These are phyloP conservation scores for Zaprionus tsacasi DNA, from an alignment of 1,140 invertebrate species.

Conservation along the genomic window DNA sequence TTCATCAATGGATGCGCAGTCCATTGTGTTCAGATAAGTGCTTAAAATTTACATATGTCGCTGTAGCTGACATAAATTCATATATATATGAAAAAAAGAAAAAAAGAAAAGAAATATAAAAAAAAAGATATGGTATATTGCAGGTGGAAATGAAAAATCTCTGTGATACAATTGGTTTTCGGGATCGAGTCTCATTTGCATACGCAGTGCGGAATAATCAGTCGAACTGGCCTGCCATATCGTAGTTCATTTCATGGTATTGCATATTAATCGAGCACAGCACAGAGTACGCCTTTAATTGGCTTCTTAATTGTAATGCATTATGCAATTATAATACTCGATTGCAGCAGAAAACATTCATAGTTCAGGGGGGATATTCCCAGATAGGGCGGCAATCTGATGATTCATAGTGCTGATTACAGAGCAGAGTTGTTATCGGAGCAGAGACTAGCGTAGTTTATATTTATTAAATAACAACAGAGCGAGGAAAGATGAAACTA, in stretches of 20 bases:
- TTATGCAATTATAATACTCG: conserved; percentile 40
- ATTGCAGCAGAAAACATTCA: conserved; percentile 23
- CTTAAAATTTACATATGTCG: conserved; percentile 57
- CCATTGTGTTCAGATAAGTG: conserved; percentile 47
- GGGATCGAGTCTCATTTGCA: conserved; percentile 32
- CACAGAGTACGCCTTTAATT: conserved; percentile 38
- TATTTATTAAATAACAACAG: too few relatives aligned
- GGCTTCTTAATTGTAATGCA: conserved; percentile 42
- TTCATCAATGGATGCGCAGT: conserved; percentile 48
- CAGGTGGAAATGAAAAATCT: conserved; percentile 13
- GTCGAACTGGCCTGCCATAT: not conserved
- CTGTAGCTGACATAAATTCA: not conserved
- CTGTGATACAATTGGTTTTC: conserved; percentile 12
- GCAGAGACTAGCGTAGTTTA: not conserved
- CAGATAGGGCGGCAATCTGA: not conserved
- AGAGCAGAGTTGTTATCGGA: not conserved
- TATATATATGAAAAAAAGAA: too few relatives aligned
- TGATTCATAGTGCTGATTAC: not conserved
- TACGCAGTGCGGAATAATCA: conserved; percentile 23
- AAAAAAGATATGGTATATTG: not conserved
- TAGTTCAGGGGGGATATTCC: not conserved
- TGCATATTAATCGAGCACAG: conserved; percentile 44
- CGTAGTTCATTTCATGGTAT: conserved; percentile 30
- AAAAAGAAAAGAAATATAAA: not conserved
- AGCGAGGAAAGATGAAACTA: too few relatives aligned